These are phyloP conservation scores for Haplotaxodon microlepis DNA, from an alignment of 2,113 vertebrate genomes.

Conservation along the genomic window DNA sequence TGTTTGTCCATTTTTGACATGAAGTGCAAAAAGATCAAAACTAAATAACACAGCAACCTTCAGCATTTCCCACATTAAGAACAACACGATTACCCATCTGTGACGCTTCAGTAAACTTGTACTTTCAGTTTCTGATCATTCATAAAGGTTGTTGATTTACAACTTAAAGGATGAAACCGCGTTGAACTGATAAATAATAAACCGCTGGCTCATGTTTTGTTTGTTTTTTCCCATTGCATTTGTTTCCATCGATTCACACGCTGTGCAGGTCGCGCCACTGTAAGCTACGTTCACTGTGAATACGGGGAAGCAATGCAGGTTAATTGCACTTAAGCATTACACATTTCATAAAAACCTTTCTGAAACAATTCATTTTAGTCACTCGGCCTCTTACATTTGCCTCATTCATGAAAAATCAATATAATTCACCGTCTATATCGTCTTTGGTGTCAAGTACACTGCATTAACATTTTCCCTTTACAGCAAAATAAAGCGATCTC, in stretches of 20 bases:
- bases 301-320: neutral
- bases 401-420: neutral
- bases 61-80: neutral
- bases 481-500: neutral
- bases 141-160: neutral
- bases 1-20: neutral
- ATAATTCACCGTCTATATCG: neutral
- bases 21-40: neutral
- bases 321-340: conserved; percentile 29
- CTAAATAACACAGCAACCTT: neutral
- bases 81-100: neutral
- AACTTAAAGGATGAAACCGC: neutral
- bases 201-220: neutral
- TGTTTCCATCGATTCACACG: neutral
- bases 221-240: neutral
- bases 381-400: neutral
- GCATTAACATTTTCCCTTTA: neutral
- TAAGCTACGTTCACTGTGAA: neutral
- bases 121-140: neutral
- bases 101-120: neutral
- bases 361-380: neutral
- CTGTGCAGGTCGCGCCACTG: neutral
- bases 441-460: conserved; percentile 23
- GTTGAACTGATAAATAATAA: neutral
- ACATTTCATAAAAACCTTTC: neutral